These are phyloP conservation scores for Lutjanus campechanus DNA, from an alignment of 2,797 vertebrate genomes.

Conservation along the genomic window DNA sequence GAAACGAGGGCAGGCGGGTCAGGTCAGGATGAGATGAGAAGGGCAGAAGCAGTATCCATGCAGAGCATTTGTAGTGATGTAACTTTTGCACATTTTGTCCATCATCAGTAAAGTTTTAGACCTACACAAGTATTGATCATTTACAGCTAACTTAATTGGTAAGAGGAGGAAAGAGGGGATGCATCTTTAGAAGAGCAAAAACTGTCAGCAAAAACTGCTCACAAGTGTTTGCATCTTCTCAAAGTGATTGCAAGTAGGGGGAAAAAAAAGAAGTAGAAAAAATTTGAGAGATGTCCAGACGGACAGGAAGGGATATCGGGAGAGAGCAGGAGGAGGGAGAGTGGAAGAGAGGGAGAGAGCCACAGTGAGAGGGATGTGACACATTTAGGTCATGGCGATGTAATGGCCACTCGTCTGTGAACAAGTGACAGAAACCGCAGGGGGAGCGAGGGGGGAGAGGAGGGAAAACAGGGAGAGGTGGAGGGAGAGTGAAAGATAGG, in stretches of 20 bases:
- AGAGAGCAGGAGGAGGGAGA: conserved; percentile 51
- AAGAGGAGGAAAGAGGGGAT: conserved; percentile 17
- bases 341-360: conserved; percentile 60
- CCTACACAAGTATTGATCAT: conserved; percentile 21
- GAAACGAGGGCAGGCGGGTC: conserved; percentile 40
- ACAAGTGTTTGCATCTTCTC: conserved; percentile 39
- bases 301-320: conserved; percentile 58
- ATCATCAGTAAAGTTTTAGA: conserved; percentile 13
- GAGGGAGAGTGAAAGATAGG: conserved; percentile 68
- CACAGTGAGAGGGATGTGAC: conserved; percentile 80
- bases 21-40: conserved; percentile 11
- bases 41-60: conserved; percentile 6
- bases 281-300: conserved; percentile 60
- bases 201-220: conserved; percentile 51
- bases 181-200: not conserved
- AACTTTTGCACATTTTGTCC: not conserved
- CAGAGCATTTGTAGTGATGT: conserved; percentile 5
- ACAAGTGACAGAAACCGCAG: conserved; percentile 87
- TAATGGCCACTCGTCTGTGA: conserved; percentile 89
- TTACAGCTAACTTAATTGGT: conserved; percentile 1
- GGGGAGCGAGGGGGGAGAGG: conserved; percentile 60
- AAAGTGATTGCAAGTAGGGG: conserved; percentile 42
- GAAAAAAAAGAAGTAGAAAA: conserved; percentile 3
- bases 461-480: conserved; percentile 49
- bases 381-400: conserved; percentile 89